Evolutionary conservation across 2,113 vertebrate species (phyloP).

Genomic region (Dicentrarchus labrax): DNA sequence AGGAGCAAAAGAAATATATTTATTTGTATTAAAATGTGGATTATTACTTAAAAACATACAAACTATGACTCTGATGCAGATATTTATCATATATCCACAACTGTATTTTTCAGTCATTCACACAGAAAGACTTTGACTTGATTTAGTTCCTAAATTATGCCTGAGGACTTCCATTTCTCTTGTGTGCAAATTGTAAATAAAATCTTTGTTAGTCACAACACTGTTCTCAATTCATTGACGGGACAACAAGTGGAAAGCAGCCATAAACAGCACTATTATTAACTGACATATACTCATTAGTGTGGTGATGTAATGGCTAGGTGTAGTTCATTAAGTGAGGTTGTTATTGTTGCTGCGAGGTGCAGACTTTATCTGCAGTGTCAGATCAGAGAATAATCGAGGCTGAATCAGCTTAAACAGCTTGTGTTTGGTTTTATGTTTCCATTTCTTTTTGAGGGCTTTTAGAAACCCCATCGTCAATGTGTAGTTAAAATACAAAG

Average conservation of each 20-base stretch:
- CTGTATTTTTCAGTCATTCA: conserved; percentile 15
- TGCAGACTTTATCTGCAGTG: background rate
- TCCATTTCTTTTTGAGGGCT: too few relatives aligned
- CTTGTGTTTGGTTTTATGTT: too few relatives aligned
- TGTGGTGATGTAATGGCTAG: background rate
- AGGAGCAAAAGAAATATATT: conserved; percentile 18
- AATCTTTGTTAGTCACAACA: conserved; percentile 23
- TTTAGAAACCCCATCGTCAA: too few relatives aligned
- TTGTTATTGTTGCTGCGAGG: background rate
- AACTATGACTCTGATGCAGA: background rate
- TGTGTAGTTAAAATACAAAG: too few relatives aligned
- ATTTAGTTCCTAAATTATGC: conserved; percentile 21
- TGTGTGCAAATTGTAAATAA: conserved; percentile 50
- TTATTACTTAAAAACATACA: background rate
- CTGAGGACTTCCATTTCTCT: conserved; percentile 40
- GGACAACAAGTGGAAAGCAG: background rate
- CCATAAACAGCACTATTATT: background rate
- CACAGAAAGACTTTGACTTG: too few relatives aligned
- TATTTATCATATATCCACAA: background rate
- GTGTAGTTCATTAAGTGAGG: too few relatives aligned
- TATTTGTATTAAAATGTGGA: conserved; percentile 26
- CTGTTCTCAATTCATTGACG: conserved; percentile 6
- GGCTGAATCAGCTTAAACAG: too few relatives aligned
- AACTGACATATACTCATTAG: background rate
- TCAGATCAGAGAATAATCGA: background rate